Base-by-base conservation (phyloP, 2,113 vertebrate genomes). In the Semnornis frantzii region DNA sequence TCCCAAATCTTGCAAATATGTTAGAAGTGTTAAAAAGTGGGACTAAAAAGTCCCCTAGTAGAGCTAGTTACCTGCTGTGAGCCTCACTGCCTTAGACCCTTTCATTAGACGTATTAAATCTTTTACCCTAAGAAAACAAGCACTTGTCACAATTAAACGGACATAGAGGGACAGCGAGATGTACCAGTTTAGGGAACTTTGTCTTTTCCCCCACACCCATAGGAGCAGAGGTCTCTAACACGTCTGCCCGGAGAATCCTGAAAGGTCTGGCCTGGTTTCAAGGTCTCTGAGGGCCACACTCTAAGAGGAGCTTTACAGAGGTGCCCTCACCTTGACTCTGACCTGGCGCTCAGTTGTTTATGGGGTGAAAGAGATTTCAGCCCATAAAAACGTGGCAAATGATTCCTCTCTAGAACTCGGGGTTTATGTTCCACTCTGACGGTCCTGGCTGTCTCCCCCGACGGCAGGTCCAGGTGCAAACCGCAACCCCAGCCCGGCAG, bases 41-140 rank as follows among this genome's bases (percentile, higher is more conserved):
- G 65, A 77, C 85, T 94, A 62, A 91, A 94, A 91, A 64, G 84
- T 74, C 64, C 80, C 82, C 80, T 88, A 68, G 78, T 90, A 95
- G 90, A 89, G 81, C 72, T 73, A 70, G 64, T 95, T 95, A 90
- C 93, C 93, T 92, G 87, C 93, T 94, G 80, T 90, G 94, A 95
- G 85, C 92, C 62, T 93, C 91, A 65, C 27, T 96, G 88, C 52
- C 92, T 84, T 66, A 93, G 82, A 19, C 66, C 48, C 71, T 91
- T 94, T 93, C 85, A 95, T 66, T 77, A 97, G 85, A 90, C 83
- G 58, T 94, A 94, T 93, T 96, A 96, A 97, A 98, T 96, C 74
- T 96, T 91, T 93, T 85, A 95, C 93, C 71, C 79, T 92, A 95
- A 96, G 89, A 96, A 95, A 97, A 92, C 88, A 96, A 87, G 70